phyloP scores from a whole-genome alignment of 30 jellyfish, hydroid and myxozoan genomes.

The Chironex yamaguchii region DNA sequence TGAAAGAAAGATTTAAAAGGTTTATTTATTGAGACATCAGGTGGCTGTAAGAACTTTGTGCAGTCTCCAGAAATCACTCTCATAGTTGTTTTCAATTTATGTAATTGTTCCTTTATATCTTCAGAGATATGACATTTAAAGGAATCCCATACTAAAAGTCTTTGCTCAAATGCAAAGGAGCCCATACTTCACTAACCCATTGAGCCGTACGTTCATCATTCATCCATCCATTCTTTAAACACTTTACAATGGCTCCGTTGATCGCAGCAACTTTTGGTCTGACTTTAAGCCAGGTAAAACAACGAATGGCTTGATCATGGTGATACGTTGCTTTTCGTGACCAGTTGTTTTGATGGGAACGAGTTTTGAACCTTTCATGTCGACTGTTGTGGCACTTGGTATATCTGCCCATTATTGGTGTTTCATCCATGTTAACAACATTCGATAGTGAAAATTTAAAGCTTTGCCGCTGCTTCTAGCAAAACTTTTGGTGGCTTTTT shows the following conservation, averaged over 20 bases:
- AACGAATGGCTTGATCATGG: conserved; percentile 1
- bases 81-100: not conserved
- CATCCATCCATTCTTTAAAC: conserved; percentile 40
- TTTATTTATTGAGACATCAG: not conserved
- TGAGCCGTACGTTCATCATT: conserved; percentile 9
- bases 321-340: conserved; percentile 24
- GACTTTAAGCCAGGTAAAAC: conserved; percentile 10
- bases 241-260: conserved; percentile 43
- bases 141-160: conserved; percentile 36
- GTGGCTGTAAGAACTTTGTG: conserved; percentile 29
- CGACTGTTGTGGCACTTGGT: conserved; percentile 59
- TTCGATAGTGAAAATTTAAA: conserved; percentile 15
- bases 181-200: conserved; percentile 32
- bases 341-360: conserved; percentile 35
- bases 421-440: conserved; percentile 46
- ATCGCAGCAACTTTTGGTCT: conserved; percentile 30
- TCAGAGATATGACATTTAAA: not conserved
- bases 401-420: conserved; percentile 67
- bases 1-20: not conserved
- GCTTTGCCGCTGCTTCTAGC: conserved; percentile 17
- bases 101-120: not conserved
- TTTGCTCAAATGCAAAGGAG: conserved; percentile 14
- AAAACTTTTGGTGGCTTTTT: conserved; percentile 9
- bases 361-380: not conserved
- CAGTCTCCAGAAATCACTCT: not conserved